Evolutionary conservation across 2,113 vertebrate genomes (phyloP), one percentile per base, ranked within the genome.

Genomic region (Cairina moschata): DNA sequence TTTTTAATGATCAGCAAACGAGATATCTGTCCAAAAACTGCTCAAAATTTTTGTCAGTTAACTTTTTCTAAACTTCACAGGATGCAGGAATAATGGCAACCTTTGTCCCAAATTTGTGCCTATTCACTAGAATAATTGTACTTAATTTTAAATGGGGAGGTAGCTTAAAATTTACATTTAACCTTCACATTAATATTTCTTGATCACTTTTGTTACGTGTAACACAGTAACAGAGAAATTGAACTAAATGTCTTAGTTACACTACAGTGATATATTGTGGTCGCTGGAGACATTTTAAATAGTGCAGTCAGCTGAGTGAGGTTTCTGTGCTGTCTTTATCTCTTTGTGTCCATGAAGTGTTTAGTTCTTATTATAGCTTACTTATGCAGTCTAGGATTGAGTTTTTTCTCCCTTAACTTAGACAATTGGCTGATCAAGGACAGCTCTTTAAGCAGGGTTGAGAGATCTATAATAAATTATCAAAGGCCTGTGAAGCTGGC

Each of bases 351-450:
- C 86, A 17, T 84, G 38, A 92, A 86, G 59, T 83, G 75, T 81
- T 95, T 90, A 62, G 46, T 48, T 94, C 76, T 89, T 89, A 76
- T 54, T 78, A 81, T 59, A 81, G n/a, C 42, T 95, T 95, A 91
- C 82, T 93, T 94, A 76, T 42, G 79, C 56, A 91, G 77, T 40
- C 58, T 58, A 52, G 14, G 54, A 68, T 65, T 91, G 56, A 67
- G 62, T 46, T 66, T 79, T 91, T 80, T 73, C 48, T 17, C 1
- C 32, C 48, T 81, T 79, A 85, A 56, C 63, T 89, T 95, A 83
- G 71, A 67, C 83, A 92, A 93, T 82, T 95, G 90, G 55, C 58
- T 95, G 85, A 90, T 82, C 92, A 95, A 95, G 96, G 83, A 84
- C 80, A 96, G 67, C 75, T 88, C 66, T 96, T 96, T 93, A 91